Conservation (phyloP, 92 coral and sea anemone species). For the Desmophyllum pertusum region DNA sequence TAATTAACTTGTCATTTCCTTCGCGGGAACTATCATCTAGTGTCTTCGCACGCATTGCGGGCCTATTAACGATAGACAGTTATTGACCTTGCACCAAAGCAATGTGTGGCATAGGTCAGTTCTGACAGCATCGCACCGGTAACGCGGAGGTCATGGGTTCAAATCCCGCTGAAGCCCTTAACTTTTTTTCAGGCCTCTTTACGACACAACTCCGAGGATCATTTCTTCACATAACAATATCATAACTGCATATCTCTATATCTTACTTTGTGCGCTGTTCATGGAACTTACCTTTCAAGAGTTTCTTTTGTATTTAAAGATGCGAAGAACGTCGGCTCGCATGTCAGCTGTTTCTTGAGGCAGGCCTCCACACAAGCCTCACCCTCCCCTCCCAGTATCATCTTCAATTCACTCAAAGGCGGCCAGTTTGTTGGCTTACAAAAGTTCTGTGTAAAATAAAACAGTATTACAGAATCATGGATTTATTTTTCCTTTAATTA, state of each 20-base stretch:
- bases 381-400: conserved; percentile 42
- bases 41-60: too few species aligned
- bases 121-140: too few species aligned
- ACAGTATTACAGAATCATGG: neutral
- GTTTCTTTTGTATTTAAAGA: conserved; percentile 18
- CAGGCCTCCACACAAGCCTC: conserved; percentile 55
- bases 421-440: conserved; percentile 60
- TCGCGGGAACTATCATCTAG: too few species aligned
- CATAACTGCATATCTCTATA: neutral
- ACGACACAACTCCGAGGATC: too few species aligned
- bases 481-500: neutral
- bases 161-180: too few species aligned
- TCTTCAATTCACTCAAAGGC: conserved; percentile 30
- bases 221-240: conserved; percentile 45
- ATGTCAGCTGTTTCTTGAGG: conserved; percentile 18
- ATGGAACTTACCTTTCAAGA: conserved; percentile 36
- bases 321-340: conserved; percentile 34
- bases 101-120: too few species aligned
- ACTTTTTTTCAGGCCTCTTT: too few species aligned
- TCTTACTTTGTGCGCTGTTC: neutral
- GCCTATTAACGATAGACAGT: too few species aligned
- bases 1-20: too few species aligned
- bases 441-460: conserved; percentile 52
- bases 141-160: too few species aligned
- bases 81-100: too few species aligned